Conservation (phyloP, 2,797 vertebrate genomes). For the Malurus leucopterus region DNA sequence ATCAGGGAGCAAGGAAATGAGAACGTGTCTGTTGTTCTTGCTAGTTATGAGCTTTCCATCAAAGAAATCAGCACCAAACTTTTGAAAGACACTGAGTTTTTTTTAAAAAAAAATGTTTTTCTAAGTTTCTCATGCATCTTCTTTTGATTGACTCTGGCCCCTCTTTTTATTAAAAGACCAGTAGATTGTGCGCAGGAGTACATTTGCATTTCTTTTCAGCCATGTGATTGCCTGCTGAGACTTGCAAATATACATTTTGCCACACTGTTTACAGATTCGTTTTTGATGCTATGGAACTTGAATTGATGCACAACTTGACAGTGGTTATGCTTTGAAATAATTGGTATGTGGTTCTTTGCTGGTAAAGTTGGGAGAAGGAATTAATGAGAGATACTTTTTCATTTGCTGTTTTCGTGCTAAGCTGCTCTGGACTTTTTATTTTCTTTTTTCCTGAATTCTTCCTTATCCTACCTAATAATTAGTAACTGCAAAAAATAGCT, state of each 20-base stretch:
- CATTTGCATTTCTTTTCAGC: background rate
- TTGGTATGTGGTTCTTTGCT: background rate
- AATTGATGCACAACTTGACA: background rate
- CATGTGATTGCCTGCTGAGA: background rate
- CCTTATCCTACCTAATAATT: constrained; percentile 1
- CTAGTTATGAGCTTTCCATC: background rate
- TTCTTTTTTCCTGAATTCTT: background rate
- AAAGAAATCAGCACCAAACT: background rate
- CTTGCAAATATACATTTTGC: background rate
- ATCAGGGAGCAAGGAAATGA: background rate
- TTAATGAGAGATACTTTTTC: background rate
- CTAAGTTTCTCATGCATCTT: background rate
- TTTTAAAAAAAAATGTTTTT: background rate
- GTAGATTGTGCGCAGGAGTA: background rate
- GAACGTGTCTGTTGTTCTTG: background rate
- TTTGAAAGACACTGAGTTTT: background rate
- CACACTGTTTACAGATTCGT: background rate
- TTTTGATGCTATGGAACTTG: constrained; percentile 19
- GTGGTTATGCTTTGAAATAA: background rate
- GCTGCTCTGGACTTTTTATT: background rate
- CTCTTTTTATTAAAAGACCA: background rate
- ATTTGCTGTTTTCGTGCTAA: background rate
- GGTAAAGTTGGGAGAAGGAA: background rate
- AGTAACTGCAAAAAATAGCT: background rate
- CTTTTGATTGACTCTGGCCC: background rate